These are phyloP conservation scores for Cylindroiulus punctatus DNA, from an alignment of 2,888 invertebrate species.

Conservation along the genomic window DNA sequence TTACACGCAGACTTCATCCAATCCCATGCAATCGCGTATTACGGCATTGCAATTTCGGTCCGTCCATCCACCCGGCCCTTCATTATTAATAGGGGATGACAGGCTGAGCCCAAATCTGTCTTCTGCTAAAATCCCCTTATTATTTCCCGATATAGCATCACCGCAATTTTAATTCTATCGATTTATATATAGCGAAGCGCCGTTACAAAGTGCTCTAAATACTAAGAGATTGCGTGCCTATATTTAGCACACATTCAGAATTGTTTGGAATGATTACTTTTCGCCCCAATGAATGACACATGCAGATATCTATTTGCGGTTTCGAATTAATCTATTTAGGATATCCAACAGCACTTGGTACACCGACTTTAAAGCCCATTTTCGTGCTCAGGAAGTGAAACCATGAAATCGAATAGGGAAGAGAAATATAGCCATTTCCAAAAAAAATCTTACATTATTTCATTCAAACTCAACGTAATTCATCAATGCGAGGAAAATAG, in stretches of 20 bases:
- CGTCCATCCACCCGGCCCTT: background rate
- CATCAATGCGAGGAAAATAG: conserved; percentile 1
- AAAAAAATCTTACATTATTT: background rate
- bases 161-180: conserved; percentile 10
- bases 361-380: background rate
- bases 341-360: background rate
- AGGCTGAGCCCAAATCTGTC: conserved; percentile 19
- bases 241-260: background rate
- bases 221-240: background rate
- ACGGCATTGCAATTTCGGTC: background rate
- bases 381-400: background rate
- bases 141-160: background rate
- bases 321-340: background rate
- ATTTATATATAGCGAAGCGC: background rate
- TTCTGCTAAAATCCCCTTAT: background rate
- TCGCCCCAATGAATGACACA: background rate
- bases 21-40: background rate
- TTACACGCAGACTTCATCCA: conserved; percentile 1
- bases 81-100: conserved; percentile 22
- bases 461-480: background rate
- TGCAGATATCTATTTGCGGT: background rate
- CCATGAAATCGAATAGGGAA: background rate
- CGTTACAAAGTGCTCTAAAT: background rate
- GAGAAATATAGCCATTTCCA: background rate
- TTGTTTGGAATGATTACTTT: background rate